A percentile compares a stretch with the other conserved stretches of the same genome.
phyloP scores from a whole-genome alignment of 2,797 vertebrate genomes.

The Eulemur albifrons region DNA sequence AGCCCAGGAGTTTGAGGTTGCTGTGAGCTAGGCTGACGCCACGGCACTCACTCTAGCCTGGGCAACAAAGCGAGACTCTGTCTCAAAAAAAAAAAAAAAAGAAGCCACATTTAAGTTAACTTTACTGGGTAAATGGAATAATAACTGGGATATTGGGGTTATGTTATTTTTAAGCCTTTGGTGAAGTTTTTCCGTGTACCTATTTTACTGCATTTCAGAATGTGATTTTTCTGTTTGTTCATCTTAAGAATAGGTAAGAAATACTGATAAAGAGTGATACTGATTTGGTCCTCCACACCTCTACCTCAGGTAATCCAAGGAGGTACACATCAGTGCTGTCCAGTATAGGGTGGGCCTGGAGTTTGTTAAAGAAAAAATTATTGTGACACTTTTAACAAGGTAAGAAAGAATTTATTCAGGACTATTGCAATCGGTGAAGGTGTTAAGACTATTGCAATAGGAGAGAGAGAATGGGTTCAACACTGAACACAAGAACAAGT shows the following conservation, averaged over 20 bases:
- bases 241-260: background rate
- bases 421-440: background rate
- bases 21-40: too few relatives aligned
- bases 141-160: background rate
- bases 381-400: background rate
- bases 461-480: background rate
- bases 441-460: background rate
- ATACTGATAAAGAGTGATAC: background rate
- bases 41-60: too few relatives aligned
- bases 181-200: background rate
- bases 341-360: background rate
- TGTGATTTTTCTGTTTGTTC: background rate
- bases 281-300: background rate
- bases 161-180: background rate
- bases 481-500: background rate
- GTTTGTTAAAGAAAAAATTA: background rate
- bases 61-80: too few relatives aligned
- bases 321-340: background rate
- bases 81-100: too few relatives aligned
- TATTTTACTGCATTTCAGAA: background rate
- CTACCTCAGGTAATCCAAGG: background rate
- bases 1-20: too few relatives aligned
- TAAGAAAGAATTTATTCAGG: background rate
- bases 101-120: background rate
- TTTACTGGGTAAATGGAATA: background rate